Base-by-base conservation (phyloP, 2,113 vertebrate genomes). In the Myiopsitta monachus region DNA sequence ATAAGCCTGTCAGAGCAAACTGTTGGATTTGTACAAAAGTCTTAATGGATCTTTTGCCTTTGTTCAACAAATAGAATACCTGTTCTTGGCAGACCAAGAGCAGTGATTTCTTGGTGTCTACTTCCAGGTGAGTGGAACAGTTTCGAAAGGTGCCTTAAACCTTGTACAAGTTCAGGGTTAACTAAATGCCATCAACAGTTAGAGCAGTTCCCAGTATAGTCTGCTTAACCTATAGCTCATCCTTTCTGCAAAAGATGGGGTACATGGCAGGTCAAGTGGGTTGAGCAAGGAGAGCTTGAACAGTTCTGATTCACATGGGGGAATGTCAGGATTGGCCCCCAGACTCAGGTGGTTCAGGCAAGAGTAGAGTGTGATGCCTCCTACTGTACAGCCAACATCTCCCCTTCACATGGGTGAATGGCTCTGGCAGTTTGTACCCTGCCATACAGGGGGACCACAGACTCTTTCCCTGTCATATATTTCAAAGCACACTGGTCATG, bases 11-110 rank as follows among this genome's bases (percentile, higher is more conserved):
- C 0, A 0, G 17, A 89, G 55, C 24, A 64, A 87, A 87, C 26
- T 27, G 23, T 38, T 92, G 46, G 44, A 61, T 87, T 79, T 87
- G 28, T 73, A 15, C 55, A 67, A 67, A 74, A 69, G 67, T 66
- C 44, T 85, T 90, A 94, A 77, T 77, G 75, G n/a, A 57, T 52
- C 57, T 85, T 95, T 92, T 92, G 55, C 39, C 30, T 96, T 76
- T 87, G 39, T 80, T 92, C 63, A 83, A 41, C 12, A 68, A 91
- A 39, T 55, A 39, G 0, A 1, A 43, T 57, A 79, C 84, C 38
- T 92, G 70, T 38, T 87, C 12, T 39, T 46, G 28, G 52, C 70
- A 79, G 46, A 91, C 24, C 33, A 44, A 28, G 22, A 87, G 39
- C 23, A 47, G 7, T 52, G 33, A 14, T 75, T 87, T 91, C 2